Conservation (phyloP, 2,113 vertebrate species). For the Odobenus rosmarus region DNA sequence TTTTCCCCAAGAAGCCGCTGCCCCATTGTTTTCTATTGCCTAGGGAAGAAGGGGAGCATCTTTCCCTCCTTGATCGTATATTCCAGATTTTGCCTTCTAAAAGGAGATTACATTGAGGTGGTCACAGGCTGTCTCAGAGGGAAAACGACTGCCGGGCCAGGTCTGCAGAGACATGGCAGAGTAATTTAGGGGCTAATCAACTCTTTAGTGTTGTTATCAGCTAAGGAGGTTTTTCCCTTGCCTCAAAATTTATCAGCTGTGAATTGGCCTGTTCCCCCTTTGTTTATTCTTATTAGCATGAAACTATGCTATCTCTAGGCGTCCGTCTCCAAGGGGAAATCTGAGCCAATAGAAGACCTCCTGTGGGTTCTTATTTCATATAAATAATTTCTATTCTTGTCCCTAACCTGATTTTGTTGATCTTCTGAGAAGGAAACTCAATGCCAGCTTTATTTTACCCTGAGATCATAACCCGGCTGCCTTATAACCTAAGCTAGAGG, state of each 20-base stretch:
- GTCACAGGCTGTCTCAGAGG: conserved; percentile 27
- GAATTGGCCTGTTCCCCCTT: conserved; percentile 63
- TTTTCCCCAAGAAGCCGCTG: neutral
- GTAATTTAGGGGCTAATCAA: conserved; percentile 63
- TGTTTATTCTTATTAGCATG: conserved; percentile 70
- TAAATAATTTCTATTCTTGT: conserved; percentile 60
- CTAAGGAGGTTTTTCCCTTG: conserved; percentile 46
- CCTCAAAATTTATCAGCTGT: conserved; percentile 69
- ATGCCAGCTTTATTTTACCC: neutral
- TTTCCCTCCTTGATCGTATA: conserved; percentile 1
- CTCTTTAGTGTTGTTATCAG: conserved; percentile 66
- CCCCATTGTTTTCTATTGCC: neutral
- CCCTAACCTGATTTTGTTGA: conserved; percentile 61
- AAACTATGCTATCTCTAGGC: conserved; percentile 18
- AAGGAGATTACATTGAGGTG: conserved; percentile 21
- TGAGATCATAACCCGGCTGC: neutral
- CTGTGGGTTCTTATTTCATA: conserved; percentile 46
- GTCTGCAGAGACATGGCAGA: neutral
- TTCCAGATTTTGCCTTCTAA: conserved; percentile 40
- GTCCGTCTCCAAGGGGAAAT: conserved; percentile 49
- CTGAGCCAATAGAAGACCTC: conserved; percentile 39
- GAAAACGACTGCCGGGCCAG: neutral
- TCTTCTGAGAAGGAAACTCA: conserved; percentile 50
- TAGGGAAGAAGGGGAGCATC: neutral
- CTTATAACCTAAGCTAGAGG: neutral